Evolutionary conservation across 2,797 vertebrate species (phyloP), one percentile per base, ranked within the genome.

Genomic region (Pangasius mekongensis): DNA sequence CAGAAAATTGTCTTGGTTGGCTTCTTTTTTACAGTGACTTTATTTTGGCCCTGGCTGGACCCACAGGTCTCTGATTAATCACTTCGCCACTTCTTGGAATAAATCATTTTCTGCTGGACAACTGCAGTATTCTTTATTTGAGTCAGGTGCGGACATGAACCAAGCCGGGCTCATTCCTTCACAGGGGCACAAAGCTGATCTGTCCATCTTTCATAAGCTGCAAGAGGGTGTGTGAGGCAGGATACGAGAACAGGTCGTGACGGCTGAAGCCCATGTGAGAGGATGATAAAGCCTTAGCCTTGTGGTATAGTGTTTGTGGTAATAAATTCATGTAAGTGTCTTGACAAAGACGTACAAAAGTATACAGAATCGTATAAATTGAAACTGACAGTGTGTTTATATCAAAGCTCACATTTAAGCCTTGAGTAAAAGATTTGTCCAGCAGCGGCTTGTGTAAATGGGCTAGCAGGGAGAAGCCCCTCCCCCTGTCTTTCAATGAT

Each of bases 81-180:
- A 2, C 10, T 60, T 20, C 20, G 2, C 36, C 78, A 81, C 78
- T 36, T 39, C 54, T 56, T 58, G 2, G 56, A 81, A 58, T 39
- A 39, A 14, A 81, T 83, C 22, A 67, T 83, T 90, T 80, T 66
- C 83, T 87, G 49, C 80, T 84, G 71, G 77, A 91, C 66, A 30
- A 49, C 49, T 58, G 24, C 33, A 22, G 7, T 58, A 69, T 89
- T 90, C 58, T 88, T 91, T 76, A 89, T 84, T 91, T 14, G 87
- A 76, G 49, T 86, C 64, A 27, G 84, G 80, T 81, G 87, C 78
- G 83, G 24, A 54, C 69, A 60, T 89, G 77, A 90, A 87, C 52
- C 20, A 36, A 73, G 77, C 84, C 52, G 33, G 43, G 47, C 76
- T 73, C 60, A 58, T 62, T 88, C 54, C 52, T 71, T 83, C n/a